Conservation (phyloP, 2,797 vertebrate genomes). For the Xiphorhynchus erythropygius region DNA sequence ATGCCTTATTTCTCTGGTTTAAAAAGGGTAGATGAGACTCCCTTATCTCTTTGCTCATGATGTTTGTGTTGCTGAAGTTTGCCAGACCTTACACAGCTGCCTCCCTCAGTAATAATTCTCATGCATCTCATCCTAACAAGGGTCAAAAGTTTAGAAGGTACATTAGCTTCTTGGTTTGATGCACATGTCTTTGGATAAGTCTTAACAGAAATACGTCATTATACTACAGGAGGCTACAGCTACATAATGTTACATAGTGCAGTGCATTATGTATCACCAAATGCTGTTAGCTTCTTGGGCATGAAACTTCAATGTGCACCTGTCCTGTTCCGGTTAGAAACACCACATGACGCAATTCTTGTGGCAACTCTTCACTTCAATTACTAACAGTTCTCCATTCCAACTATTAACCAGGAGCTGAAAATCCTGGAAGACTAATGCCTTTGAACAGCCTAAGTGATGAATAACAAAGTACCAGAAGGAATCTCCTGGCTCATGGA, state of each 20-base stretch:
- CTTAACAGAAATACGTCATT: slow-evolving; percentile 1
- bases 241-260: not conserved
- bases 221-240: not conserved
- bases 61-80: slow-evolving; percentile 32
- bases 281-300: not conserved
- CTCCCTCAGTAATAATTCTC: slow-evolving; percentile 29
- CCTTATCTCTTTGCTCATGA: not conserved
- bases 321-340: not conserved
- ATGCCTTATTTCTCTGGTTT: not conserved
- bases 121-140: slow-evolving; percentile 54
- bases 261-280: not conserved
- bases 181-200: slow-evolving; percentile 35
- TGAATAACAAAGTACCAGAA: not conserved
- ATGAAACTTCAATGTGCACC: not conserved
- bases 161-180: slow-evolving; percentile 51
- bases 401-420: not conserved
- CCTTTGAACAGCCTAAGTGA: not conserved
- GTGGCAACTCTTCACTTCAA: not conserved
- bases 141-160: slow-evolving; percentile 61
- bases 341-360: not conserved
- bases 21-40: not conserved
- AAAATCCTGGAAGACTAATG: not conserved
- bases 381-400: not conserved
- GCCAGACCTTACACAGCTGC: slow-evolving; percentile 54
- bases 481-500: not conserved